These are phyloP conservation scores for Oscheius onirici DNA, from an alignment of 2,888 invertebrate species.

Conservation along the genomic window DNA sequence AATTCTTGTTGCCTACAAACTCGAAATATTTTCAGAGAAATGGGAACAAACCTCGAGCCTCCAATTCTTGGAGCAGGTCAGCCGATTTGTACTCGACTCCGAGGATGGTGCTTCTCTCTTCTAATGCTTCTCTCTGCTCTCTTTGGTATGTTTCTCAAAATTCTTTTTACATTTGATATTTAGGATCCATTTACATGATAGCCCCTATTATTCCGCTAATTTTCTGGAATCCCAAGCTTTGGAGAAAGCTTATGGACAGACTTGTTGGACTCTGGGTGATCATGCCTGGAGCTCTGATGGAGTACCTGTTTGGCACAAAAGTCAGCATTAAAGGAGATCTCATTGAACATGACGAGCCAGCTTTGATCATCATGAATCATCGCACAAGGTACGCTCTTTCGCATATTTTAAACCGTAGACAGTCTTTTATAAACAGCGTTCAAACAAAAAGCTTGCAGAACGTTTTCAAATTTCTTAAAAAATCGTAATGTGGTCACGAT, in stretches of 20 bases:
- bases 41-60: slow-evolving; percentile 49
- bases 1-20: background rate
- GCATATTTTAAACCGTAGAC: no score
- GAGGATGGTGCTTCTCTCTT: slow-evolving; percentile 55
- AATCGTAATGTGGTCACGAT: no score
- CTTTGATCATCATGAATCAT: slow-evolving; percentile 87
- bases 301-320: slow-evolving; percentile 62
- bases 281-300: slow-evolving; percentile 67
- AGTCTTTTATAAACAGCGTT: no score
- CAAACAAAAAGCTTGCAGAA: no score
- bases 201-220: slow-evolving; percentile 63
- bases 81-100: slow-evolving; percentile 47
- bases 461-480: no score
- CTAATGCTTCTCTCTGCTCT: slow-evolving; percentile 62
- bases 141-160: slow-evolving; percentile 47
- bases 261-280: slow-evolving; percentile 68
- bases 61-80: slow-evolving; percentile 54
- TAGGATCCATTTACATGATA: slow-evolving; percentile 65
- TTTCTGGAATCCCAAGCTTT: slow-evolving; percentile 50
- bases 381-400: slow-evolving; percentile 74
- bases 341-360: slow-evolving; percentile 77
- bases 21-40: slow-evolving; percentile 8
- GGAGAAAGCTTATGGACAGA: slow-evolving; percentile 52
- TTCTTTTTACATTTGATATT: background rate
- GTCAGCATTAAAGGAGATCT: slow-evolving; percentile 63